Evolutionary conservation across 2,888 invertebrate species (phyloP).

Genomic region (Cheilosia scutellata): DNA sequence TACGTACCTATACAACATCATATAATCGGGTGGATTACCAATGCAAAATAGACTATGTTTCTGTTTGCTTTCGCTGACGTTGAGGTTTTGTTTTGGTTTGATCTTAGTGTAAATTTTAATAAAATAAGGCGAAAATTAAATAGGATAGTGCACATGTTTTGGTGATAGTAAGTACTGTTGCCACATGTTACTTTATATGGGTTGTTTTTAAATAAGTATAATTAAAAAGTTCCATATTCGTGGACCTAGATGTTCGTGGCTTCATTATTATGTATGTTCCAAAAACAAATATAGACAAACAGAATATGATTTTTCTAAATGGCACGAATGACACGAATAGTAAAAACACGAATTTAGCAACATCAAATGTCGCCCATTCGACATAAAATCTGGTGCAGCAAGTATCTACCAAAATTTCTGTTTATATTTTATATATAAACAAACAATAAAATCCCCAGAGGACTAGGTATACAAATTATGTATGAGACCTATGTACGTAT

Average conservation of each 20-base stretch:
- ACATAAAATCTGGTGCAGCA: no score
- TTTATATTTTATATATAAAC: no score
- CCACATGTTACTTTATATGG: constrained; percentile 14
- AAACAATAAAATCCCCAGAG: no score
- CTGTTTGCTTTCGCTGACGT: neutral
- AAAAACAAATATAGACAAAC: no score
- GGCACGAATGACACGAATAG: no score
- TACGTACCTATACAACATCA: neutral
- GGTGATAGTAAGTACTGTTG: neutral
- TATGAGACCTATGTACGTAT: no score
- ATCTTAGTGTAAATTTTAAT: neutral
- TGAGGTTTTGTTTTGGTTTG: constrained; percentile 27
- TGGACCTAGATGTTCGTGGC: neutral
- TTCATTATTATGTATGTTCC: no score
- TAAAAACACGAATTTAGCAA: no score
- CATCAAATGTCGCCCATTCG: no score
- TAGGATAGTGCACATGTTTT: constrained; percentile 20
- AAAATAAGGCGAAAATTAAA: neutral
- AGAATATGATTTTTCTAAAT: no score
- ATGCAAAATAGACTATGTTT: constrained; percentile 47
- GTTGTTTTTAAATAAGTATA: neutral
- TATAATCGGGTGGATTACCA: constrained; percentile 65
- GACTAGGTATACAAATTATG: no score
- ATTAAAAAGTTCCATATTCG: neutral
- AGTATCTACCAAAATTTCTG: no score